A percentile compares a stretch with the other conserved stretches of the same genome.
phyloP scores from a whole-genome alignment of 2,888 invertebrate genomes.

The Zhengitettix transpicula region DNA sequence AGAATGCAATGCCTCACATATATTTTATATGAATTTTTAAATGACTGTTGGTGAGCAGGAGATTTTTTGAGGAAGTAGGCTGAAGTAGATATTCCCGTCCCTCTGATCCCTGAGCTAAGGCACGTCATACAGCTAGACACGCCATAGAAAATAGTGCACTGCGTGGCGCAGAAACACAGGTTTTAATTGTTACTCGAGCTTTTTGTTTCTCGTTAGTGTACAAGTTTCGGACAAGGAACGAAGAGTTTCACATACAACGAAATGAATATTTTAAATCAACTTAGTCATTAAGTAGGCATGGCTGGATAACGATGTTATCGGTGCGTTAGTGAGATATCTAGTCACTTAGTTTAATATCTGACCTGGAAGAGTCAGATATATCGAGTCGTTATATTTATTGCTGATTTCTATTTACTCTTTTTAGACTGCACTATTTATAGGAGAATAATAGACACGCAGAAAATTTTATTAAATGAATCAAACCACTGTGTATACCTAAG shows the following conservation, averaged over 20 bases:
- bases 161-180: no score
- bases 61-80: no score
- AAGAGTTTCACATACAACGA: constrained; percentile 13
- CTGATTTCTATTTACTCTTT: background rate
- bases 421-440: constrained; percentile 1
- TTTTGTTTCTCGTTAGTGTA: background rate
- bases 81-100: no score
- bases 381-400: background rate
- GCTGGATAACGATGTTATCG: background rate
- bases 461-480: background rate
- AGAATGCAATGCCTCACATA: no score
- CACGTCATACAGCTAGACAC: no score
- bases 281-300: background rate
- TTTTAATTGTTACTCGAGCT: no score
- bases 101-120: no score
- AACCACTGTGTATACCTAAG: constrained; percentile 3
- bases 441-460: background rate
- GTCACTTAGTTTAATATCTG: constrained; percentile 3
- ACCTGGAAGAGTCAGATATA: background rate
- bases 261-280: constrained; percentile 2
- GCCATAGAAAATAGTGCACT: no score
- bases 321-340: constrained; percentile 3
- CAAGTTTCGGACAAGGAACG: constrained; percentile 5
- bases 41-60: no score
- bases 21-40: no score